Conservation (phyloP, 2,113 vertebrate genomes). For the Barnardius zonarius region DNA sequence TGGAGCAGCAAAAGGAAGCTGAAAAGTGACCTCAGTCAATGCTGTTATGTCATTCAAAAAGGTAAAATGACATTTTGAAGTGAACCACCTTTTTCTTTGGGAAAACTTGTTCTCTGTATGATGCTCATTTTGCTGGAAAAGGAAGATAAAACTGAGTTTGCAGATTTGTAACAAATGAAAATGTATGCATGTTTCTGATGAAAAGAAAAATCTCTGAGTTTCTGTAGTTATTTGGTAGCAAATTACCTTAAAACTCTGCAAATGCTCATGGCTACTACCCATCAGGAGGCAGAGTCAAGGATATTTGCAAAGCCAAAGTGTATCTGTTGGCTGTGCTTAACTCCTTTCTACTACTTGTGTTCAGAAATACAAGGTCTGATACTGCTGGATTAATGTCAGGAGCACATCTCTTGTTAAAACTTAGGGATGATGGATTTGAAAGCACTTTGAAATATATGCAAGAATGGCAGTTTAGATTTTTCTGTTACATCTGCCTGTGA, state of each 20-base stretch:
- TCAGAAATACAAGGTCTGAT: background rate
- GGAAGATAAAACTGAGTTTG: background rate
- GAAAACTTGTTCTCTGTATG: background rate
- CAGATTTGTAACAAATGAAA: background rate
- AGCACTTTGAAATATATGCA: background rate
- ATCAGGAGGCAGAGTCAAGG: background rate
- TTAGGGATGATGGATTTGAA: background rate
- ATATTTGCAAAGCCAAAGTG: background rate
- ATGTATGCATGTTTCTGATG: background rate
- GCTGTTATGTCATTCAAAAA: background rate
- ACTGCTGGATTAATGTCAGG: background rate
- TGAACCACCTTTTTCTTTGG: background rate
- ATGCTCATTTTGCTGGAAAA: background rate
- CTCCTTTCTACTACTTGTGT: background rate
- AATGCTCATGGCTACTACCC: background rate
- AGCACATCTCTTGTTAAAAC: background rate
- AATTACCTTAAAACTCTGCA: background rate
- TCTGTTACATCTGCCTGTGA: background rate
- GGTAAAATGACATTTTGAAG: conserved; percentile 12
- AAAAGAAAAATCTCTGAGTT: background rate
- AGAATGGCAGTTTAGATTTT: background rate
- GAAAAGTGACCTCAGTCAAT: background rate
- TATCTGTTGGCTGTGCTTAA: background rate
- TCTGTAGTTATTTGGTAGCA: background rate
- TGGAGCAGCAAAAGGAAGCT: background rate